These are phyloP conservation scores for Xylocopa sonorina DNA, from an alignment of 1,140 invertebrate genomes.

Conservation along the genomic window DNA sequence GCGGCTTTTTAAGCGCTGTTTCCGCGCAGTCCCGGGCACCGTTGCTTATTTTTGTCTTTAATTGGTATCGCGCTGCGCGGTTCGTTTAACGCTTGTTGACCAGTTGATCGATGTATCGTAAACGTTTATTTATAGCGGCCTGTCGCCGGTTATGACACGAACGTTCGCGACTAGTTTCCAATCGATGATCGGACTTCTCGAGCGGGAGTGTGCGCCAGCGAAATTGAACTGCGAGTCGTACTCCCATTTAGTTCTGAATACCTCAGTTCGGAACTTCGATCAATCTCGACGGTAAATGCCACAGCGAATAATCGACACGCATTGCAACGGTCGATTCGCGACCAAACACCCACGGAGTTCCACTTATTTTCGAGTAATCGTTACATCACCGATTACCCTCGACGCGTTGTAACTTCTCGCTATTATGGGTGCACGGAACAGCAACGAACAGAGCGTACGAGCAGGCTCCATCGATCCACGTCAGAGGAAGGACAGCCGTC, in stretches of 20 bases:
- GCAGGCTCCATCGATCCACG: not conserved
- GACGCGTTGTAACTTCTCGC: slow-evolving; percentile 5
- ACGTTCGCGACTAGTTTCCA: slow-evolving; percentile 42
- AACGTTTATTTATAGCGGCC: slow-evolving; percentile 50
- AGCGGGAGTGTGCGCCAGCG: slow-evolving; percentile 1
- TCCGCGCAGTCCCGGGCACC: too few relatives aligned
- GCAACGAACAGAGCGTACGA: not conserved
- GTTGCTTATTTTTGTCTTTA: slow-evolving; percentile 51
- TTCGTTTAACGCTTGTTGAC: slow-evolving; percentile 51
- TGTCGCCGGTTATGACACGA: slow-evolving; percentile 51
- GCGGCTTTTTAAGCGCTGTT: too few relatives aligned
- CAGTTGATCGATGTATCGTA: slow-evolving; percentile 53
- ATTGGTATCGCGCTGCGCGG: slow-evolving; percentile 53
- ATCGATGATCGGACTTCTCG: slow-evolving; percentile 37
- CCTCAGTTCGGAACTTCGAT: too few relatives aligned
- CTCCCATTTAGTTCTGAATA: too few relatives aligned
- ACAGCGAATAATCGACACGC: too few relatives aligned
- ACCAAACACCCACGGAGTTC: not conserved
- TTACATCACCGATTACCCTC: not conserved
- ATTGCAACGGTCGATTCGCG: not conserved
- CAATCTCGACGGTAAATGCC: too few relatives aligned
- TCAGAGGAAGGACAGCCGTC: not conserved
- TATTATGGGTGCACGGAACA: not conserved
- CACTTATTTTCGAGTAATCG: not conserved
- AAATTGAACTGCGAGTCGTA: too few relatives aligned